Evolutionary conservation across 2,888 invertebrate genomes (phyloP).

Genomic region (Fissipunctia ypsillon): DNA sequence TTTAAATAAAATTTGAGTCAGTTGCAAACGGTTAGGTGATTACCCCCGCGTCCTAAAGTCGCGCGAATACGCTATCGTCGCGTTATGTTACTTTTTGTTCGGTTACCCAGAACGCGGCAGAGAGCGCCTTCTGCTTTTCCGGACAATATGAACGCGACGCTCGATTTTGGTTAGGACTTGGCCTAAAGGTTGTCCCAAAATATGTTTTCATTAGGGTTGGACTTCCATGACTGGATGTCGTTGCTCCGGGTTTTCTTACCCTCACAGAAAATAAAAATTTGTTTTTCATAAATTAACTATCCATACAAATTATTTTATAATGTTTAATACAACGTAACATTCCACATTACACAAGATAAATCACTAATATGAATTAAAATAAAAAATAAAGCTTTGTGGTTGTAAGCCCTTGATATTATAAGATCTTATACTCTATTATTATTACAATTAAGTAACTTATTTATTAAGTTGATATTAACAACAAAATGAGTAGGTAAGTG

Average conservation of each 20-base stretch:
- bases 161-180: not conserved
- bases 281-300: conserved; percentile 56
- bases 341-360: conserved; percentile 49
- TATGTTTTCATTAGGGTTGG: not conserved
- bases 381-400: conserved; percentile 23
- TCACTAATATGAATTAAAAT: conserved; percentile 34
- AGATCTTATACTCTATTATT: conserved; percentile 37
- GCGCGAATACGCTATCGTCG: not conserved
- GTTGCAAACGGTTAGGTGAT: not conserved
- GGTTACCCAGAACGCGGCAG: not conserved
- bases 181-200: not conserved
- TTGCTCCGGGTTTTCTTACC: not conserved
- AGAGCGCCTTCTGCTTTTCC: not conserved
- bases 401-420: conserved; percentile 40
- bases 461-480: conserved; percentile 36
- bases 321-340: conserved; percentile 53
- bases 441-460: conserved; percentile 50
- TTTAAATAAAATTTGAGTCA: not conserved
- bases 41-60: not conserved
- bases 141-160: not conserved
- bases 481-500: conserved; percentile 39
- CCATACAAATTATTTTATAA: conserved; percentile 48
- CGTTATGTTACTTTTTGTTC: not conserved
- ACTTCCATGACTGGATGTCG: not conserved
- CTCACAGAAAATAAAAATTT: conserved; percentile 21